Conservation (phyloP, 2,113 vertebrate genomes). For the Axis porcinus region DNA sequence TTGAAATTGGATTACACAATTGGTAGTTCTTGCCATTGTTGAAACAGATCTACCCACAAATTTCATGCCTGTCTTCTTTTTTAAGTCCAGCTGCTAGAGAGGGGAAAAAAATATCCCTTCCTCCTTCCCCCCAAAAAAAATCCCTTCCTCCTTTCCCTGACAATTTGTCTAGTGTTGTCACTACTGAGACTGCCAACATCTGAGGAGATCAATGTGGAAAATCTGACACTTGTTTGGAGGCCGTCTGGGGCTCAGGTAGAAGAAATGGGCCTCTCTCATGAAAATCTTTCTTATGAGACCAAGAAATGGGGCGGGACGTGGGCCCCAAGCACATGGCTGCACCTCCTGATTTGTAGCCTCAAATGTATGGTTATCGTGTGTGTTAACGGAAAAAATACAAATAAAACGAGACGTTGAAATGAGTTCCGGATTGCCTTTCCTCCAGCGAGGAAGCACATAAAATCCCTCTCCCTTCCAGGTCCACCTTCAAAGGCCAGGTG, state of each 20-base stretch:
- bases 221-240: background rate
- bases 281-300: background rate
- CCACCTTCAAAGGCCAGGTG: background rate
- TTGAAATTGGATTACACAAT: conserved; percentile 50
- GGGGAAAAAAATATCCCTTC: background rate
- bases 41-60: conserved; percentile 42
- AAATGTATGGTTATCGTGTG: background rate
- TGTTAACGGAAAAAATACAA: background rate
- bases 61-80: conserved; percentile 44
- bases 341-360: background rate
- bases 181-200: background rate
- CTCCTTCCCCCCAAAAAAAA: background rate
- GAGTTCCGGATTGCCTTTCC: background rate
- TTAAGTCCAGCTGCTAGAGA: conserved; percentile 24
- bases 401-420: background rate
- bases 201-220: background rate
- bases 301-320: accelerated
- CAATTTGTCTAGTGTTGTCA: background rate
- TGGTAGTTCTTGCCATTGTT: conserved; percentile 32
- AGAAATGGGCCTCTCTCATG: background rate
- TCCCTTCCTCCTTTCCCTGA: background rate
- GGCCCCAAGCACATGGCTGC: accelerated
- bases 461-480: accelerated
- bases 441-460: accelerated
- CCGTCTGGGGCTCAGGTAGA: background rate